Evolutionary conservation across 2,888 invertebrate species (phyloP).

Genomic region (Himalopsyche kuldschensis): DNA sequence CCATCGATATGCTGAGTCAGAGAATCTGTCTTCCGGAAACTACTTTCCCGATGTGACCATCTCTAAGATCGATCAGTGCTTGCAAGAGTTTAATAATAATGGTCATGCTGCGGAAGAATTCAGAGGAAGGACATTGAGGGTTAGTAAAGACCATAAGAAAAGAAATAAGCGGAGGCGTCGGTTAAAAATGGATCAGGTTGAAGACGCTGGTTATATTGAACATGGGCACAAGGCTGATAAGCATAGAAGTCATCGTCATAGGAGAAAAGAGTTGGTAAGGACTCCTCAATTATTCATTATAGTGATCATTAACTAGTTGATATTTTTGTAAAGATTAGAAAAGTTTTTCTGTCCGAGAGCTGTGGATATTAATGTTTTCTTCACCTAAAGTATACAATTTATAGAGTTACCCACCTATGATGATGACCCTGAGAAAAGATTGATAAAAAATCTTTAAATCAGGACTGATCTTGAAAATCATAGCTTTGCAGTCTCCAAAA

Average conservation of each 20-base stretch:
- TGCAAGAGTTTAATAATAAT: background rate
- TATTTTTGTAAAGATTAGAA: no score
- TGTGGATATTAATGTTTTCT: no score
- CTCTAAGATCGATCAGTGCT: background rate
- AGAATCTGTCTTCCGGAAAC: constrained; percentile 4
- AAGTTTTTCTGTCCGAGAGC: no score
- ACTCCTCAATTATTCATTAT: background rate
- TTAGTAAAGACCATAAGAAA: constrained; percentile 8
- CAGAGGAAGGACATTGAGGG: background rate
- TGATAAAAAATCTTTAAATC: no score
- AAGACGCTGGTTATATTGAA: constrained; percentile 5
- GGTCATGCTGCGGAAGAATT: background rate
- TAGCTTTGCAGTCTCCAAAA: no score
- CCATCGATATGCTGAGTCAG: constrained; percentile 19
- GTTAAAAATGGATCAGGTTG: constrained; percentile 22
- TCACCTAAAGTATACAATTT: no score
- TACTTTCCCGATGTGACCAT: constrained; percentile 1
- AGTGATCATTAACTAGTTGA: no score
- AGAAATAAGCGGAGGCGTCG: constrained; percentile 30
- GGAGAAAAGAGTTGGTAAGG: constrained; percentile 12
- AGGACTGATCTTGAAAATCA: no score
- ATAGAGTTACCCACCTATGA: no score
- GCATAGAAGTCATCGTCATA: constrained; percentile 6
- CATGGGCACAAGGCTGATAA: constrained; percentile 14
- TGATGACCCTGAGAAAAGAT: no score